Evolutionary conservation across 2,113 vertebrate genomes (phyloP), one percentile per base, ranked within the genome.

Genomic region (Microcebus griseorufus): DNA sequence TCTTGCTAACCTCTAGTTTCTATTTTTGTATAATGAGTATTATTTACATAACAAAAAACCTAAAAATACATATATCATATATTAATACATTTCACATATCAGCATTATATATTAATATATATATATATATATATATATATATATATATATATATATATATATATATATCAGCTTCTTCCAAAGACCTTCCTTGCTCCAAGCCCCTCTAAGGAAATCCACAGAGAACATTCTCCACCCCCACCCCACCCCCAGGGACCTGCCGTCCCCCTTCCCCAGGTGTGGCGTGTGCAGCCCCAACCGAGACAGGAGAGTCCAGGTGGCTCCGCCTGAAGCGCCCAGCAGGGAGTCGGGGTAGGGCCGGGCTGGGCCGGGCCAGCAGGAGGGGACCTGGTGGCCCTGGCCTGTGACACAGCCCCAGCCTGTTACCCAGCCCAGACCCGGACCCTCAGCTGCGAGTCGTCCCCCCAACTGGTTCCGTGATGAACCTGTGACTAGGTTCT

Each of bases 401-500:
- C 22, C 48, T 14, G 6, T 7, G 32, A 42, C 1, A 10, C 11
- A 37, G 42, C 9, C 78, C 83, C 75, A 10, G 6, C 25, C 29
- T 34, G 32, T 5, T 7, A 23, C 62, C 27, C 34, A 42, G 2
- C 16, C 32, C 12, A 16, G 42, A 34, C 76, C 20, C 3, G 48
- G 27, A 51, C 13, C 2, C 3, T 13, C 4, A 22, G 1, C 1
- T 5, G 37, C 32, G 12, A 10, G 53, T 1, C 37, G 4, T 4
- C 22, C 42, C 37, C n/a, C 65, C 65, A 0, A 0, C 3, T 5
- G 34, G 29, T 2, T 51, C 81, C 5, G 0, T 0, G 9, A 69
- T 3, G 22, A 39, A 1, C n/a, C 1, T 8, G 37, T 5, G 75
- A 37, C 45, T 23, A 10, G 12, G 20, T 9, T 32, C n/a, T 25